Percentiles rank a stretch among this genome's conserved stretches.
Conservation (phyloP, 2,797 vertebrate species). For the Rhyacichthys aspro region DNA sequence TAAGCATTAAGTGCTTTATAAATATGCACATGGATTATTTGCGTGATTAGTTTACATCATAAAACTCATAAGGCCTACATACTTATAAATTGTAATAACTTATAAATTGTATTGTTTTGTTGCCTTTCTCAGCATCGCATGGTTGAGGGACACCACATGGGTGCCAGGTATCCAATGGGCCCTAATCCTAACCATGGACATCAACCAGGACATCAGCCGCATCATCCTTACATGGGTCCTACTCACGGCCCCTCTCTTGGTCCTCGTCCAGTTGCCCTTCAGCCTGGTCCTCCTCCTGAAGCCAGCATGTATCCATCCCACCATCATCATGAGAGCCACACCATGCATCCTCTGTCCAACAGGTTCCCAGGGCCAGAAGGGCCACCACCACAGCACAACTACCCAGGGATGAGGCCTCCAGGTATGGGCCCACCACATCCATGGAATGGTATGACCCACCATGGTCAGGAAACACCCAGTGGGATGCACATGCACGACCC, state of each 20-base stretch:
- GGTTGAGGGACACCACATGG: constrained; percentile 81
- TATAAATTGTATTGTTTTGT: neutral
- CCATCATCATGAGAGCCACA: constrained; percentile 78
- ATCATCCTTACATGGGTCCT: constrained; percentile 81
- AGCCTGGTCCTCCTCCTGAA: constrained; percentile 85
- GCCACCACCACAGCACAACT: constrained; percentile 69
- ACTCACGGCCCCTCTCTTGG: constrained; percentile 84
- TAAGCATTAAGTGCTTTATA: too few species aligned
- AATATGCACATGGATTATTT: too few species aligned
- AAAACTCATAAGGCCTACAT: too few species aligned
- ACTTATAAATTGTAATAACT: neutral
- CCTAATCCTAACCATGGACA: constrained; percentile 73
- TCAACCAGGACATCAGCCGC: constrained; percentile 65
- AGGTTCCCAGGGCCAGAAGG: constrained; percentile 70
- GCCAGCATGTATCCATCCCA: constrained; percentile 82
- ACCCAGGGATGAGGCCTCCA: constrained; percentile 68
- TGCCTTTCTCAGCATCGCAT: constrained; percentile 78
- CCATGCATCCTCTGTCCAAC: constrained; percentile 69
- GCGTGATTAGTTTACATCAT: too few species aligned
- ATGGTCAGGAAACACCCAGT: constrained; percentile 68
- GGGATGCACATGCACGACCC: constrained; percentile 78
- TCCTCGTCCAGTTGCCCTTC: constrained; percentile 82
- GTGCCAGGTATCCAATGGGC: constrained; percentile 78
- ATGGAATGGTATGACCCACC: constrained; percentile 76
- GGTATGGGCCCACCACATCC: constrained; percentile 61